phyloP scores from a whole-genome alignment of 2,888 invertebrate species.

The Achlya flavicornis region DNA sequence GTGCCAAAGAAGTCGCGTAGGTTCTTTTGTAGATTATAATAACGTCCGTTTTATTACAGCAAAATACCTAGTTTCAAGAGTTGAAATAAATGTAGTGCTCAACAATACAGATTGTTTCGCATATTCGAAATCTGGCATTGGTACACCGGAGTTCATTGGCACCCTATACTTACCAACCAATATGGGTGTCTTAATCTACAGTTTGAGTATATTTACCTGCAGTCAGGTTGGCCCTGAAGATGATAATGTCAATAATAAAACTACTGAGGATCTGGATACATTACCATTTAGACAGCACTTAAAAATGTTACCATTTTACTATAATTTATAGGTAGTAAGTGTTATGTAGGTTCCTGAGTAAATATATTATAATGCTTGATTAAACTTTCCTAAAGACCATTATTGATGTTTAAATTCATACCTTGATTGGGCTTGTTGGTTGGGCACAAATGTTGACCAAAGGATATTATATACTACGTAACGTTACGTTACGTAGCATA shows the following conservation, averaged over 20 bases:
- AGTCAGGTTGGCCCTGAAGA: slow-evolving; percentile 2
- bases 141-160: slow-evolving; percentile 52
- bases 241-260: neutral
- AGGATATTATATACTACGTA: too few species aligned
- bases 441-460: too few species aligned
- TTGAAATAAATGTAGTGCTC: slow-evolving; percentile 60
- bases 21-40: neutral
- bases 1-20: too few species aligned
- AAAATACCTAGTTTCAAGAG: slow-evolving; percentile 47
- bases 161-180: slow-evolving; percentile 57
- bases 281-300: slow-evolving; percentile 5
- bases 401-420: too few species aligned
- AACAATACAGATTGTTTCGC: slow-evolving; percentile 66
- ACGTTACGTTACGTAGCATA: too few species aligned
- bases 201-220: slow-evolving; percentile 59
- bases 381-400: too few species aligned
- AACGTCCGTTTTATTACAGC: slow-evolving; percentile 30
- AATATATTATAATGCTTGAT: neutral
- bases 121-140: slow-evolving; percentile 57
- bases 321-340: neutral
- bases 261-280: neutral
- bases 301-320: slow-evolving; percentile 7
- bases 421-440: too few species aligned
- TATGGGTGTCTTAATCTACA: slow-evolving; percentile 54
- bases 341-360: slow-evolving; percentile 6